Evolutionary conservation across 2,797 vertebrate genomes (phyloP), one percentile per base, ranked within the genome.

Genomic region (Sebastes miniatus): DNA sequence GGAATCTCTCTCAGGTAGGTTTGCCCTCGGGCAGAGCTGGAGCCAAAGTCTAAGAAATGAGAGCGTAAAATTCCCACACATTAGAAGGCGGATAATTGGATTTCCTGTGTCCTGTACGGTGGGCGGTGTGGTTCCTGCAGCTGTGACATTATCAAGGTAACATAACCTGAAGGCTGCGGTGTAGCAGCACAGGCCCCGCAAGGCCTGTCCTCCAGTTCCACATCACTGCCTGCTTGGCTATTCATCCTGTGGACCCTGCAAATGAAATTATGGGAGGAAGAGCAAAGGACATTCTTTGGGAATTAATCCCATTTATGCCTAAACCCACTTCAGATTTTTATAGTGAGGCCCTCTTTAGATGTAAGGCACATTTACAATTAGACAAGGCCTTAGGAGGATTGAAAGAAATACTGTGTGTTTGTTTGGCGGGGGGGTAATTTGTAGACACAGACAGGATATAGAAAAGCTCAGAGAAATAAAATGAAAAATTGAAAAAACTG

Each of bases 201-300:
- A 93, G 91, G 92, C 93, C 92, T 85, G 91, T 93, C 93, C 92
- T 92, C 91, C 82, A 85, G 92, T 92, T 93, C 90, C 93, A 93
- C 94, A 90, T 94, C 88, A 72, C 89, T 86, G 90, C 92, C 93
- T 94, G 94, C 91, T 95, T 95, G 93, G 90, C 93, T 94, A 96
- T 96, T 96, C 95, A 95, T 95, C 85, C 90, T 90, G 91, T 93
- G 91, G 94, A 94, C 91, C 91, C 92, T 93, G 88, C 91, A 96
- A 96, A 96, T 96, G 92, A 96, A 95, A 96, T 96, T 94, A 95
- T 89, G 88, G 90, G 87, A 95, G 93, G 92, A 95, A 96, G 91
- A 95, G 92, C 93, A 95, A 95, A 96, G 95, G 94, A 95, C 94
- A 94, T 95, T 95, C 94, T 96, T 93, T 91, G 91, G 93, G 94